Evolutionary conservation across 2,888 invertebrate genomes (phyloP), one percentile per base, ranked within the genome.

Genomic region (Stegana nigrithorax): DNA sequence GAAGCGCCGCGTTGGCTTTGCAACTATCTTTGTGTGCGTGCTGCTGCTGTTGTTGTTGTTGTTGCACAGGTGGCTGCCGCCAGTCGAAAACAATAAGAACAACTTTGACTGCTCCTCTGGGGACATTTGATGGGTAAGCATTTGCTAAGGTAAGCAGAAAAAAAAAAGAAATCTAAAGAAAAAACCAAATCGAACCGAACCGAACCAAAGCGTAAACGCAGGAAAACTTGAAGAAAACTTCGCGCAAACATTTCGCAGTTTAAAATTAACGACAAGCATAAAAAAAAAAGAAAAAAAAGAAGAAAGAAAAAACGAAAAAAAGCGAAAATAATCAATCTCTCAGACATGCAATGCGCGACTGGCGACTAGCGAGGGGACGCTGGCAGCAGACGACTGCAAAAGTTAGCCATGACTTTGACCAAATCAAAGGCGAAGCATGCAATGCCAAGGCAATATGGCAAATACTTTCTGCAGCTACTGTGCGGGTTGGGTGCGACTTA

Each of bases 21-120:
- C n/a, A n/a, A n/a, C n/a, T n/a, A n/a, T n/a, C n/a, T 66, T 21
- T 65, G 21, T 66, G 32, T 60, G 23, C 65, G 39, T 65, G 27
- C 58, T n/a, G 36, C 50, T n/a, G n/a, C n/a, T n/a, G n/a, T n/a
- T n/a, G n/a, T n/a, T 47, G 17, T 64, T 36, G 62, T 59, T 57
- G 50, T 50, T 60, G 21, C n/a, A 14, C 21, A 4, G 21, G 47
- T 23, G 25, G 21, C 47, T 23, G 21, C 23, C 12, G 47, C 23
- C 47, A n/a, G n/a, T n/a, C n/a, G n/a, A n/a, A n/a, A n/a, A n/a
- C n/a, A n/a, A n/a, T n/a, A n/a, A n/a, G n/a, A n/a, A n/a, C n/a
- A 23, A n/a, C 47, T 47, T 47, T 47, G 47, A 47, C 25, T 47
- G 47, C 47, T 47, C 47, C 47, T 47, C 47, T 47, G 47, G 47